phyloP scores from a whole-genome alignment of 1,140 invertebrate genomes.

The Chionoecetes opilio region DNA sequence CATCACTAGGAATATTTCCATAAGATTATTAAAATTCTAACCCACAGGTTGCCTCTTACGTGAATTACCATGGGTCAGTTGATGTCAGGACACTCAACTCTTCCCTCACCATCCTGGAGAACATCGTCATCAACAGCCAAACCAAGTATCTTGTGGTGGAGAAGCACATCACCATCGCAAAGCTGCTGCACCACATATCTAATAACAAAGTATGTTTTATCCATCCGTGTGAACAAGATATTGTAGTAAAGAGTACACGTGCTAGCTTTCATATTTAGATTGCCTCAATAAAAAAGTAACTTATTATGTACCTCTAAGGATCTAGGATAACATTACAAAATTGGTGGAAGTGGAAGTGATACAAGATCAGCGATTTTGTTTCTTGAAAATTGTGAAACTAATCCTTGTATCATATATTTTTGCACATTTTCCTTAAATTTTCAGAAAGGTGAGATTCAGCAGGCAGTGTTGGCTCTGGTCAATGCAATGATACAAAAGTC shows the following conservation, averaged over 20 bases:
- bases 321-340: no score
- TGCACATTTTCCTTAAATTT: background rate
- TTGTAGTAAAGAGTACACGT: no score
- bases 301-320: no score
- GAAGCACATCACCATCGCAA: slow-evolving; percentile 93
- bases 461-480: slow-evolving; percentile 96
- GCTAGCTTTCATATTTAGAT: no score
- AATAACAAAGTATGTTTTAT: slow-evolving; percentile 61
- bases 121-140: slow-evolving; percentile 94
- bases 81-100: slow-evolving; percentile 91
- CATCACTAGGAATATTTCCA: background rate
- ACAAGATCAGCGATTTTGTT: no score
- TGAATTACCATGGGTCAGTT: slow-evolving; percentile 55
- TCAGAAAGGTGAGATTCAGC: slow-evolving; percentile 90
- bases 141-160: slow-evolving; percentile 93
- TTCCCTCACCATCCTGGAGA: slow-evolving; percentile 95
- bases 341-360: no score
- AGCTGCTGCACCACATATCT: slow-evolving; percentile 86
- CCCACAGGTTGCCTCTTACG: slow-evolving; percentile 66
- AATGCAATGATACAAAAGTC: slow-evolving; percentile 96
- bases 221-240: background rate
- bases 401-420: background rate
- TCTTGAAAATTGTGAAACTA: background rate
- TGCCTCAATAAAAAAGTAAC: no score
- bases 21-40: slow-evolving; percentile 83